Evolutionary conservation across 2,888 invertebrate genomes (phyloP).

Genomic region (Linnaemya tessellans): DNA sequence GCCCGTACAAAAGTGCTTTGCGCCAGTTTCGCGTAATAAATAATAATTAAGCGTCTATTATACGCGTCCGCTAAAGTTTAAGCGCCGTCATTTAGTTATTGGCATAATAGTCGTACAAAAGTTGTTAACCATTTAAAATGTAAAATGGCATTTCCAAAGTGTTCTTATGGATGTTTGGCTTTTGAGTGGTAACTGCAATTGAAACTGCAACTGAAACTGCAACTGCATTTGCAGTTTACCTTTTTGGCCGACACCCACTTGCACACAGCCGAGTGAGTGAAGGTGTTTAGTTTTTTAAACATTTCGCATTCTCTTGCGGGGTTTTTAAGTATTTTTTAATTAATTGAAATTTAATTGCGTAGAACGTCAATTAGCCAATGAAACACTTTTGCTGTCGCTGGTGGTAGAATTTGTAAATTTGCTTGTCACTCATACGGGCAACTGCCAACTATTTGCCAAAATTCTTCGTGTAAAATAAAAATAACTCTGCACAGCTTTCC

Average conservation of each 20-base stretch:
- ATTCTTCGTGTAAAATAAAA: no score
- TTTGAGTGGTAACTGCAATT: constrained; percentile 42
- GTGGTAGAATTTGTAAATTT: no score
- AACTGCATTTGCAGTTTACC: constrained; percentile 23
- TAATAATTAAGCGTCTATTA: constrained; percentile 79
- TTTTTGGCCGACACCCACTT: constrained; percentile 50
- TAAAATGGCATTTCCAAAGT: constrained; percentile 11
- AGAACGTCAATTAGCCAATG: constrained; percentile 1
- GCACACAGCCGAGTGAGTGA: not conserved
- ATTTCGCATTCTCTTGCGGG: constrained; percentile 24
- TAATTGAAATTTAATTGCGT: constrained; percentile 29
- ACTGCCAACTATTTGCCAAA: no score
- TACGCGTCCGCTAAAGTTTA: constrained; percentile 64
- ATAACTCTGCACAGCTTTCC: no score
- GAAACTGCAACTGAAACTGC: not conserved
- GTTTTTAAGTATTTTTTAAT: constrained; percentile 40
- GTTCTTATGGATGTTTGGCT: constrained; percentile 15
- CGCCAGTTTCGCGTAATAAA: constrained; percentile 75
- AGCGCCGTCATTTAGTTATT: constrained; percentile 63
- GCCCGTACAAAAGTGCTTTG: constrained; percentile 42
- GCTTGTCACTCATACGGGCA: no score
- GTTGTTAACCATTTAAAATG: constrained; percentile 23
- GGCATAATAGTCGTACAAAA: constrained; percentile 41
- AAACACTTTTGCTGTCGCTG: no score
- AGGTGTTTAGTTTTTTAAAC: not conserved